Evolutionary conservation across 2,113 vertebrate genomes (phyloP), one percentile per base, ranked within the genome.

Genomic region (Puma concolor): DNA sequence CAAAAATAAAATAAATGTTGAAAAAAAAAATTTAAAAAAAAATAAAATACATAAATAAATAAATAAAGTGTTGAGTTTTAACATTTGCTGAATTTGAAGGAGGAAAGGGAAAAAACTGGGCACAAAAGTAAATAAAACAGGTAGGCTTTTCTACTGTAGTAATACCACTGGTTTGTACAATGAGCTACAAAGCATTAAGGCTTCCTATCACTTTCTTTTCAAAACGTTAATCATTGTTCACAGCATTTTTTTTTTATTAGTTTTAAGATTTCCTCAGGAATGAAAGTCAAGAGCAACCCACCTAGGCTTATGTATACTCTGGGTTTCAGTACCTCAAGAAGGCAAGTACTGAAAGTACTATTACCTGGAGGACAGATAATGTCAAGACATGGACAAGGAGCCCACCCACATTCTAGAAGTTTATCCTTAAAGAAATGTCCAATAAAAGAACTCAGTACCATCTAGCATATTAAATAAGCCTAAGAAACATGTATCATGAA

Each of bases 201-300:
- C 33, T 96, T 89, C 14, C 19, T 79, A 81, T 67, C 71, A 77
- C 36, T 80, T 57, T 52, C 6, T 66, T 94, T 95, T 88, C 85
- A 89, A 90, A 93, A 95, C 64, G 23, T 86, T 79, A 86, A 94
- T 94, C 33, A 92, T n/a, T 94, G 77, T n/a, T 41, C 66, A 76
- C 27, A 90, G 15, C 15, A 88, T 84, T 89, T 92, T 4, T 71
- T 92, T 64, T 94, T 54, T 67, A 92, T 86, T 86, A 54, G 12
- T 93, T 96, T 97, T 67, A 96, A 83, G 25, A 87, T 88, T 95
- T 72, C 71, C 74, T 91, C 72, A 87, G 48, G n/a, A 96, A 92
- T 54, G 19, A 93, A 41, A 79, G 36, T 21, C 44, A 91, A 76
- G 36, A 94, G 63, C 19, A 86, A 87, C 25, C 21, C 31, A 91